Evolutionary conservation across 2,888 invertebrate species (phyloP).

Genomic region (Erpobdella octoculata): DNA sequence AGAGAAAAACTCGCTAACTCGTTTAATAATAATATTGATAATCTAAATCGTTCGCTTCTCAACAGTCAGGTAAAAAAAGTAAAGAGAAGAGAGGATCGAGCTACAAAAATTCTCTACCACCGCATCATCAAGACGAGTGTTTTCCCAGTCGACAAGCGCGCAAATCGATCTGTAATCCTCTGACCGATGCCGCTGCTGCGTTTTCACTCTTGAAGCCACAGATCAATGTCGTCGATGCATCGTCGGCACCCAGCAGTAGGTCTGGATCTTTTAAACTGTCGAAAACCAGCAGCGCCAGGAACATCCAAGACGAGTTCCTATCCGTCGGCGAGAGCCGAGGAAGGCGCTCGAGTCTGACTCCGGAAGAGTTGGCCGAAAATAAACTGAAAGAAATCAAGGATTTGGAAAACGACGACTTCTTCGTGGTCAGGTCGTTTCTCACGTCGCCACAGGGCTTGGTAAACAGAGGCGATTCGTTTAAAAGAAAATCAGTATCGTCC

Average conservation of each 20-base stretch:
- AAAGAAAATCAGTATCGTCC: not conserved
- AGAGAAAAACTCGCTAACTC: too few relatives aligned
- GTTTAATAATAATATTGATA: too few relatives aligned
- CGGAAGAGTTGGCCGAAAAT: conserved; percentile 27
- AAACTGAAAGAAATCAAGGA: conserved; percentile 29
- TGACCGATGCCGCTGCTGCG: not conserved
- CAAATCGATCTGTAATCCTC: conserved; percentile 4
- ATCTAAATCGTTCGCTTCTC: not conserved
- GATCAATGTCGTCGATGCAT: not conserved
- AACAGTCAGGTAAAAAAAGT: not conserved
- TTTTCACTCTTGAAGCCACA: not conserved
- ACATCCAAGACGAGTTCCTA: conserved; percentile 17
- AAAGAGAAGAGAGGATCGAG: conserved; percentile 5
- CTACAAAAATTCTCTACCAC: too few relatives aligned
- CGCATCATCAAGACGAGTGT: not conserved
- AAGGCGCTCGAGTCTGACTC: conserved; percentile 25
- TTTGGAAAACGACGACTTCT: conserved; percentile 25
- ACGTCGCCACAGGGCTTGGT: conserved; percentile 28
- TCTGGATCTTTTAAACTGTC: conserved; percentile 19
- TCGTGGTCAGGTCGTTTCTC: conserved; percentile 26
- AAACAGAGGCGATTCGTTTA: conserved; percentile 30
- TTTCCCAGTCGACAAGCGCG: conserved; percentile 3
- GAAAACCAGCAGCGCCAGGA: not conserved
- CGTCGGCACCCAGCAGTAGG: conserved; percentile 12
- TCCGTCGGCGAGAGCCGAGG: not conserved